Conservation (phyloP, 2,113 vertebrate genomes). For the Lontra canadensis region DNA sequence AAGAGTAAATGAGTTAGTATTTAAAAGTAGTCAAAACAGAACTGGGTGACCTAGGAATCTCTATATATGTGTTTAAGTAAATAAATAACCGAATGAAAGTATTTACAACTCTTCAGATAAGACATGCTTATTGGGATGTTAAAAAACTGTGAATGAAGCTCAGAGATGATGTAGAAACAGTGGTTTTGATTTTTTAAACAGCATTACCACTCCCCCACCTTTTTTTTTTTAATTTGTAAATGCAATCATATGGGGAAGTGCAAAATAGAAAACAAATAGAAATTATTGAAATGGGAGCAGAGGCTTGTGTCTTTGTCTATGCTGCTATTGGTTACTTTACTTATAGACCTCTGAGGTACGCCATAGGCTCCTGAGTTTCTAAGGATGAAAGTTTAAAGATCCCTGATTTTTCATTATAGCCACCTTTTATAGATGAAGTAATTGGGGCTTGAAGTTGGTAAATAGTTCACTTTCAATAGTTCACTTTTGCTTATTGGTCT, state of each 20-base stretch:
- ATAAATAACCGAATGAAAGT: neutral
- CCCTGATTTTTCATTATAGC: neutral
- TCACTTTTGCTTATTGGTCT: neutral
- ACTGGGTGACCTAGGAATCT: neutral
- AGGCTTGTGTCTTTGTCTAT: neutral
- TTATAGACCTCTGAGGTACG: neutral
- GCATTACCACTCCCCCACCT: neutral
- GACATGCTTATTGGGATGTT: neutral
- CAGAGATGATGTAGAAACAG: neutral
- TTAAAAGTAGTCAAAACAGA: neutral
- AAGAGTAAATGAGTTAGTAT: neutral
- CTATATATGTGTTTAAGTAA: neutral
- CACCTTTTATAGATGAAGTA: neutral
- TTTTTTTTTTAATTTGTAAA: neutral
- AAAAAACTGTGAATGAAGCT: neutral
- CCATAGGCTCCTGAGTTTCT: neutral
- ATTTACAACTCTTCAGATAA: constrained; percentile 13
- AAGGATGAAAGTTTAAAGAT: neutral
- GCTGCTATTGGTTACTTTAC: neutral
- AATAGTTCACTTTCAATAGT: neutral
- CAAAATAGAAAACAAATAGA: neutral
- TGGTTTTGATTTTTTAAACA: neutral
- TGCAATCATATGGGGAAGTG: neutral
- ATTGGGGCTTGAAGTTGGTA: neutral
- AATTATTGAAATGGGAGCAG: neutral